Evolutionary conservation across 2,888 invertebrate genomes (phyloP), one percentile per base, ranked within the genome.

Genomic region (Hemaris fuciformis): DNA sequence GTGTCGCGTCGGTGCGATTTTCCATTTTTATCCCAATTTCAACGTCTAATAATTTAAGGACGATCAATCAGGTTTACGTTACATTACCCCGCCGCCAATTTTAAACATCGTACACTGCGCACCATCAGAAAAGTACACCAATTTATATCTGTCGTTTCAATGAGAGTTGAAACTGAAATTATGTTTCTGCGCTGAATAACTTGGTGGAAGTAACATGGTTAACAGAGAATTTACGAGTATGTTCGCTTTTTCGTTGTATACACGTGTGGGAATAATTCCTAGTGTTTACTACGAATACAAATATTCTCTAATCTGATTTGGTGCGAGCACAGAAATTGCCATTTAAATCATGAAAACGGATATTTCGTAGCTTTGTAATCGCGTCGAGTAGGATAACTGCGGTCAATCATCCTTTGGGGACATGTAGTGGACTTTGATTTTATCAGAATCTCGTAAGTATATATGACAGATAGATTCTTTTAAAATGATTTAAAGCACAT

Each of bases 51-150:
- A 73, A 73, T 72, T 69, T 73, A 64, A 66, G 65, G 60, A 63
- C 68, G 74, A 74, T 72, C 70, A 70, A 64, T 70, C 71, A 68
- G 70, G 69, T 73, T 73, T 68, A 72, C 75, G 72, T 67, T 65
- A 67, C 71, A 72, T 76, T 73, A 74, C 66, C 63, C 62, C 56
- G 27, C 53, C 27, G 53, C 53, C 53, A 53, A 53, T 53, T 53
- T 53, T 27, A 27, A 53, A 53, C 53, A 53, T 53, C 18, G 53
- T 31, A 53, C 53, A 31, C 58, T 59, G 31, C 20, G 45, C 62
- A 34, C 41, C 61, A 57, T 57, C 42, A 18, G 23, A 57, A 43
- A 53, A 53, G 31, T 53, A 31, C 31, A 53, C 18, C 48, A 42
- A 53, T 25, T 53, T 53, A 15, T 48, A 23, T 23, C n/a, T 22